Base-by-base conservation (phyloP, 1,140 invertebrate species). In the Drosophila ercepeae region DNA sequence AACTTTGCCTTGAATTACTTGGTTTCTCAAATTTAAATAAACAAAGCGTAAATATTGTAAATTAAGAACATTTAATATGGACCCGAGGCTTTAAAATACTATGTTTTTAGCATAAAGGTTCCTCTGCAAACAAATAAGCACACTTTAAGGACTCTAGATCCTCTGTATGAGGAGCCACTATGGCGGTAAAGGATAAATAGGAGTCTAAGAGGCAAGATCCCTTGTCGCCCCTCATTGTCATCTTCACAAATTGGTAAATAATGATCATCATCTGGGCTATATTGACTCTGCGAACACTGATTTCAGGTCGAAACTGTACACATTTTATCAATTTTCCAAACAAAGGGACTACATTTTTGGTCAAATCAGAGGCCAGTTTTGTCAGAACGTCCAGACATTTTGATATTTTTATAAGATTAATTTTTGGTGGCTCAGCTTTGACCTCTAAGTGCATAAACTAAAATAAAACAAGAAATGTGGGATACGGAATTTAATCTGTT, bases 81-180 rank as follows among this genome's bases (percentile, higher is more conserved):
- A 13, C 4, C 4, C 2, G 3, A 11, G n/a, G 6, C 16, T 39
- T 9, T 9, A 1, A 14, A n/a, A 36, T 2, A 16, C 7, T 1
- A 5, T 16, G 0, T 25, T 19, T 14, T 11, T 23, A 60, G 18
- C 58, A 60, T 13, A 27, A 8, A 0, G 58, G 58, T 3, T 54
- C 50, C 2, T 6, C 6, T 1, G 29, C 58, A 29, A 60, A 27
- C 23, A 60, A 8, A 21, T 42, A 60, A 3, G 2, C 0, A 19
- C 58, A 55, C 4, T 60, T 54, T 4, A 55, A n/a, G 9, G 29
- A 11, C 2, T 0, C 13, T 9, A 55, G 4, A 8, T 5, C 3
- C 1, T 19, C 21, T 5, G 2, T 1, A 7, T 54, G 1, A 3
- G 50, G 23, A 60, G 4, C 18, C n/a, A 18, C 1, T n/a, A 21